phyloP scores from a whole-genome alignment of 2,888 invertebrate species.

The Phengaris arion region DNA sequence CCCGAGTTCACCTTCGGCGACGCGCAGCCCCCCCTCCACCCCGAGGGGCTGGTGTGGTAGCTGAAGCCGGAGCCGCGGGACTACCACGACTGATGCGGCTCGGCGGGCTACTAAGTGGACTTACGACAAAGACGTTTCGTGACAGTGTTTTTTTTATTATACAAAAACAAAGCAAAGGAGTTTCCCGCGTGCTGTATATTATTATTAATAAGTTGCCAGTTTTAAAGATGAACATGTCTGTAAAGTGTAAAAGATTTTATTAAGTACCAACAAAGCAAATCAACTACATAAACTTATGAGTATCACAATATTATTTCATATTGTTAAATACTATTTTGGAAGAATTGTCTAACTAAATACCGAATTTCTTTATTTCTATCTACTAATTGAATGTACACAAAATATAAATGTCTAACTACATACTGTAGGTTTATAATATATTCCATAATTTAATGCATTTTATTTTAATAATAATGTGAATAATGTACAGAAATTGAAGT shows the following conservation, averaged over 20 bases:
- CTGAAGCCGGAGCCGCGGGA: constrained; percentile 81
- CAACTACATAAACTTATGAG: too few species aligned
- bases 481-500: constrained; percentile 66
- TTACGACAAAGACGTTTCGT: constrained; percentile 46
- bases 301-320: neutral
- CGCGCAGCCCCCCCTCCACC: constrained; percentile 73
- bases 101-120: constrained; percentile 73
- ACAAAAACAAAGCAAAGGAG: neutral
- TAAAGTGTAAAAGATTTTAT: neutral
- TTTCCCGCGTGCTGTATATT: neutral
- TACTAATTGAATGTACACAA: neutral
- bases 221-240: neutral
- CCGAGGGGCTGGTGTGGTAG: constrained; percentile 78
- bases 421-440: constrained; percentile 35
- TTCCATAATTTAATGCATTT: constrained; percentile 35
- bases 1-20: constrained; percentile 84
- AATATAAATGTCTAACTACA: neutral
- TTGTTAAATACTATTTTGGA: neutral
- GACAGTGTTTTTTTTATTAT: constrained; percentile 30
- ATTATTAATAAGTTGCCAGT: neutral
- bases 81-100: constrained; percentile 80
- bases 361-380: neutral
- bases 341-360: neutral
- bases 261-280: neutral
- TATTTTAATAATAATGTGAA: constrained; percentile 43